Conservation (phyloP, 2,888 invertebrate species). For the Parnassius glacialis region DNA sequence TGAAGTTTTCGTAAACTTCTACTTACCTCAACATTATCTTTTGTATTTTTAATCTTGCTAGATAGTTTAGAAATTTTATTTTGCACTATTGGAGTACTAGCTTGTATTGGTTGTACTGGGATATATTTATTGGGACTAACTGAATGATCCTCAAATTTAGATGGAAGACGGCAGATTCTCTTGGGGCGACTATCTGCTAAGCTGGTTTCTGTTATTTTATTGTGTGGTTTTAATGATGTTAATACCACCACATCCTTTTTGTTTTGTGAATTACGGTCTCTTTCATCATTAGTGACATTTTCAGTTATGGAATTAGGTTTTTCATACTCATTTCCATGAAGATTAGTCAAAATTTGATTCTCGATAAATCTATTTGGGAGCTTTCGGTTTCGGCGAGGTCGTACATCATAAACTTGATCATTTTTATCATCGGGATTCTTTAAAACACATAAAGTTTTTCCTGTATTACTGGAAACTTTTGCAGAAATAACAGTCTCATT, state of each 20-base stretch:
- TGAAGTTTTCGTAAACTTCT: slow-evolving; percentile 27
- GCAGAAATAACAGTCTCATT: slow-evolving; percentile 44
- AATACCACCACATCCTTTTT: slow-evolving; percentile 9
- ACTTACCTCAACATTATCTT: background rate
- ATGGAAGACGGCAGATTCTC: slow-evolving; percentile 60
- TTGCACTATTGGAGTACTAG: slow-evolving; percentile 58
- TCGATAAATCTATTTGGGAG: slow-evolving; percentile 53
- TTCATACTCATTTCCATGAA: slow-evolving; percentile 34
- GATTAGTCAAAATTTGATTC: slow-evolving; percentile 42
- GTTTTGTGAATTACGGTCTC: background rate
- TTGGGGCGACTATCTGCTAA: slow-evolving; percentile 52
- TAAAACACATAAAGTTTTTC: slow-evolving; percentile 31
- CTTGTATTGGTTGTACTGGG: slow-evolving; percentile 55
- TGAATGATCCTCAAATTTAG: slow-evolving; percentile 60
- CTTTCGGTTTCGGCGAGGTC: slow-evolving; percentile 53
- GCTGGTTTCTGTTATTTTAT: slow-evolving; percentile 42
- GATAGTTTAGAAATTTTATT: slow-evolving; percentile 33
- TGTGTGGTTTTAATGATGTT: slow-evolving; percentile 48
- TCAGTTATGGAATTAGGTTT: background rate
- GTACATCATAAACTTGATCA: slow-evolving; percentile 27
- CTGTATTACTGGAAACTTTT: slow-evolving; percentile 26
- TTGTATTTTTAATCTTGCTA: background rate
- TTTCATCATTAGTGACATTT: slow-evolving; percentile 30
- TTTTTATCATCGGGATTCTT: slow-evolving; percentile 20
- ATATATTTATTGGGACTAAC: slow-evolving; percentile 60